Evolutionary conservation across 2,888 invertebrate genomes (phyloP).

Genomic region (Ligdia adustata): DNA sequence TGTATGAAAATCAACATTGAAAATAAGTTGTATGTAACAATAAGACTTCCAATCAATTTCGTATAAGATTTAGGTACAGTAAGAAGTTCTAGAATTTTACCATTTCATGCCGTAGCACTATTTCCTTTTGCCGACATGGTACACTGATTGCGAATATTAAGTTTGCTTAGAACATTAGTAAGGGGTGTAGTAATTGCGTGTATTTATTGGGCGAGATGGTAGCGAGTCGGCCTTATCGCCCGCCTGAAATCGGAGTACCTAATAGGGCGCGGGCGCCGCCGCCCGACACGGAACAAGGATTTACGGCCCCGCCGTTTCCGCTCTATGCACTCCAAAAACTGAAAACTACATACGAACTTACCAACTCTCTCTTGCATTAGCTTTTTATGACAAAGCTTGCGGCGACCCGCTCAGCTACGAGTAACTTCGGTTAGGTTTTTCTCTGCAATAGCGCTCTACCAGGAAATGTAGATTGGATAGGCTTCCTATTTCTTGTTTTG

Average conservation of each 20-base stretch:
- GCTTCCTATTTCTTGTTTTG: conserved; percentile 32
- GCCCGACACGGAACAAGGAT: conserved; percentile 51
- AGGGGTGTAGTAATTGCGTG: conserved; percentile 46
- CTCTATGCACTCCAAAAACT: conserved; percentile 53
- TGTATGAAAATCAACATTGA: too few species aligned
- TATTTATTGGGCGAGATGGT: conserved; percentile 43
- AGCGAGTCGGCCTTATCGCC: conserved; percentile 36
- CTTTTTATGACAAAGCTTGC: conserved; percentile 45
- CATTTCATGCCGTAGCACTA: background rate
- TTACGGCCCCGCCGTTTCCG: conserved; percentile 54
- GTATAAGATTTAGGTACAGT: too few species aligned
- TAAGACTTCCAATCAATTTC: too few species aligned
- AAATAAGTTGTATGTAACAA: too few species aligned
- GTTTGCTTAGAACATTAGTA: conserved; percentile 31
- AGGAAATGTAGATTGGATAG: conserved; percentile 33
- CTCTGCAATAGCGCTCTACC: conserved; percentile 24
- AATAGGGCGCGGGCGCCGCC: conserved; percentile 49
- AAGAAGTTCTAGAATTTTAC: background rate
- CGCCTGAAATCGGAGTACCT: conserved; percentile 47
- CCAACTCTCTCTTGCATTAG: conserved; percentile 43
- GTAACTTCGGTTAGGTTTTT: conserved; percentile 31
- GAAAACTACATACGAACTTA: conserved; percentile 48
- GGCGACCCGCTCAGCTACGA: conserved; percentile 12
- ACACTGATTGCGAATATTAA: conserved; percentile 23
- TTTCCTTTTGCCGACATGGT: conserved; percentile 7